phyloP scores from a whole-genome alignment of 2,797 vertebrate genomes.

The Triplophysa bombifrons region DNA sequence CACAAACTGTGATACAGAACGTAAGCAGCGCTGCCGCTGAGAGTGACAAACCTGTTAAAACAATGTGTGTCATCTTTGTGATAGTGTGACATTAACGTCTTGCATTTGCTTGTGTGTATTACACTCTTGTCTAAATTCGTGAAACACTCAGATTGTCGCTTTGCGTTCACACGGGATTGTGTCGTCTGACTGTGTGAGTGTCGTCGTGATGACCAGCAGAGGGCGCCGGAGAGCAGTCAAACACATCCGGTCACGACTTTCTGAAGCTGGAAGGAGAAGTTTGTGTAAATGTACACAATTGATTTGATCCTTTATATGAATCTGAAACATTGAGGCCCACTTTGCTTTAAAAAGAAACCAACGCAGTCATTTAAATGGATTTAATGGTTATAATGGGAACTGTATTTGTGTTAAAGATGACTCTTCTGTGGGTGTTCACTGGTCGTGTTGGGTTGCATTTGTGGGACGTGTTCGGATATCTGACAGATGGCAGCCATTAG shows the following conservation, averaged over 20 bases:
- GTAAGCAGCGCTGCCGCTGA: too few species aligned
- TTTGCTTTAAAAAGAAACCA: too few species aligned
- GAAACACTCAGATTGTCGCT: too few species aligned
- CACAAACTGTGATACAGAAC: neutral
- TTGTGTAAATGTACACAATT: slow-evolving; percentile 17
- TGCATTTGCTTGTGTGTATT: neutral
- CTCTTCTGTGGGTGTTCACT: too few species aligned
- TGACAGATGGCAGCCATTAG: too few species aligned
- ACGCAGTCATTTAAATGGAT: too few species aligned
- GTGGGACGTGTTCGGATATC: too few species aligned
- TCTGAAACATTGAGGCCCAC: neutral
- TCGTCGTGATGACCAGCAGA: slow-evolving; percentile 42
- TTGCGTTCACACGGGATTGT: neutral
- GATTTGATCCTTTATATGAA: neutral
- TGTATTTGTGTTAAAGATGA: too few species aligned
- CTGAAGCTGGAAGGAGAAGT: slow-evolving; percentile 9
- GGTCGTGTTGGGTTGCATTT: too few species aligned
- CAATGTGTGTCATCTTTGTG: neutral
- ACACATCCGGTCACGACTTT: slow-evolving; percentile 27
- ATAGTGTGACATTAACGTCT: neutral
- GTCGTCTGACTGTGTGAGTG: neutral
- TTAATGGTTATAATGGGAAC: too few species aligned
- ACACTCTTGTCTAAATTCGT: too few species aligned
- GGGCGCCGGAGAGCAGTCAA: slow-evolving; percentile 37
- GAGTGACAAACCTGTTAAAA: slow-evolving; percentile 23